Evolutionary conservation across 1,140 invertebrate genomes (phyloP).

Genomic region (Globodera rostochiensis): DNA sequence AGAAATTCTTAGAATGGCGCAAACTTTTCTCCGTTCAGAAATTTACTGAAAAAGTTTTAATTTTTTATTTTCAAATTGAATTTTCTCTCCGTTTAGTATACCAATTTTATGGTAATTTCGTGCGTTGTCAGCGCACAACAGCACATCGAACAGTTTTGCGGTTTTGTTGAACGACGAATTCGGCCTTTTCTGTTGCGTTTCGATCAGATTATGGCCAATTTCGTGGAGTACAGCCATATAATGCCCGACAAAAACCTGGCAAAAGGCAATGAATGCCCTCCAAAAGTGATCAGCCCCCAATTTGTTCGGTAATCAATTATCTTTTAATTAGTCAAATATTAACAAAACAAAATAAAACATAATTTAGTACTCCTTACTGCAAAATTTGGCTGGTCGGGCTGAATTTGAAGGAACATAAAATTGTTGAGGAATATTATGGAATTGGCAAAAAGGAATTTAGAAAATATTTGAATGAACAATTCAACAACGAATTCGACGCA

Average conservation of each 20-base stretch:
- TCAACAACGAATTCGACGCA: neutral
- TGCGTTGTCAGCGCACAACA: neutral
- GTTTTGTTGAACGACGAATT: neutral
- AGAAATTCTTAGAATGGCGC: neutral
- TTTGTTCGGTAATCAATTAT: neutral
- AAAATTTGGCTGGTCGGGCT: neutral
- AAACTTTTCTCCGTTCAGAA: neutral
- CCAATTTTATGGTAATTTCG: neutral
- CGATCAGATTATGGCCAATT: neutral
- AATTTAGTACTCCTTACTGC: neutral
- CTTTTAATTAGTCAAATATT: neutral
- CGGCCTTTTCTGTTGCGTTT: neutral
- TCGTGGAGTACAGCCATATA: neutral
- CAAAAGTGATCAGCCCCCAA: neutral
- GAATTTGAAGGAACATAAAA: neutral
- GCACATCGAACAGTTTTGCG: neutral
- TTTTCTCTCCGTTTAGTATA: neutral
- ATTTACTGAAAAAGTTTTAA: neutral
- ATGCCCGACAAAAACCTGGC: neutral
- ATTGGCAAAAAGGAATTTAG: neutral
- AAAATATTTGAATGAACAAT: neutral
- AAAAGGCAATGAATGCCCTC: neutral
- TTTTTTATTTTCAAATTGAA: neutral
- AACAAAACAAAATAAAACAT: neutral
- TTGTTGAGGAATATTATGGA: neutral